A percentile compares a stretch with the other conserved stretches of the same genome.
These are phyloP conservation scores for Pogonocherus hispidulus DNA, from an alignment of 2,888 invertebrate genomes.

Conservation along the genomic window DNA sequence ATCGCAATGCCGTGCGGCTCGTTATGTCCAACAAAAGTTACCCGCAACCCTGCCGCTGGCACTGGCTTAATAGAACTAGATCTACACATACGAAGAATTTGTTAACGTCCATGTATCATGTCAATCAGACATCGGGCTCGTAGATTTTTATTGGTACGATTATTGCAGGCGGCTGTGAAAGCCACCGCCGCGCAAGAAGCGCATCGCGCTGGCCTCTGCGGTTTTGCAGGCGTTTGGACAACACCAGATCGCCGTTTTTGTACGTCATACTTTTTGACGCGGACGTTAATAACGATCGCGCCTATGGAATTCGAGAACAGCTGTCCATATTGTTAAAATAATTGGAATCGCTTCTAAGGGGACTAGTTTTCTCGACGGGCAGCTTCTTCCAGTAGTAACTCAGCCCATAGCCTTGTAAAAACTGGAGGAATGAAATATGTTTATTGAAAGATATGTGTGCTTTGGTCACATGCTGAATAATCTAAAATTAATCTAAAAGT, in stretches of 20 bases:
- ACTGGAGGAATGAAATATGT: neutral
- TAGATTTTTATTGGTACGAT: slow-evolving; percentile 49
- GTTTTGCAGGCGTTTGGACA: slow-evolving; percentile 32
- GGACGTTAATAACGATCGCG: slow-evolving; percentile 53
- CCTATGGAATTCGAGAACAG: slow-evolving; percentile 50
- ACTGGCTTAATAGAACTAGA: slow-evolving; percentile 60
- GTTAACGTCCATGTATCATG: slow-evolving; percentile 61
- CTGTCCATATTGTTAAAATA: slow-evolving; percentile 48
- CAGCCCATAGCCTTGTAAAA: neutral
- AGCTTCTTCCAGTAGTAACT: slow-evolving; percentile 10
- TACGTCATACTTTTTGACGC: slow-evolving; percentile 54
- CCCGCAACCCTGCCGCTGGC: slow-evolving; percentile 53
- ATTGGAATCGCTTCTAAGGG: slow-evolving; percentile 50
- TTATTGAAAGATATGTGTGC: no score
- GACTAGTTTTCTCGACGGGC: slow-evolving; percentile 37
- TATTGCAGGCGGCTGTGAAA: slow-evolving; percentile 28
- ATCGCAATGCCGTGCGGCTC: slow-evolving; percentile 59
- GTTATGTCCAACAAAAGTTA: slow-evolving; percentile 59
- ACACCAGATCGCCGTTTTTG: slow-evolving; percentile 44
- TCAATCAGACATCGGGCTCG: slow-evolving; percentile 57
- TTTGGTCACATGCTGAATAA: no score
- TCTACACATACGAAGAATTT: slow-evolving; percentile 61
- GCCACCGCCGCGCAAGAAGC: slow-evolving; percentile 33
- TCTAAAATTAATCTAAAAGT: no score
- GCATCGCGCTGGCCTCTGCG: neutral